Conservation (phyloP, 2,888 invertebrate species). For the Helicoverpa assulta region DNA sequence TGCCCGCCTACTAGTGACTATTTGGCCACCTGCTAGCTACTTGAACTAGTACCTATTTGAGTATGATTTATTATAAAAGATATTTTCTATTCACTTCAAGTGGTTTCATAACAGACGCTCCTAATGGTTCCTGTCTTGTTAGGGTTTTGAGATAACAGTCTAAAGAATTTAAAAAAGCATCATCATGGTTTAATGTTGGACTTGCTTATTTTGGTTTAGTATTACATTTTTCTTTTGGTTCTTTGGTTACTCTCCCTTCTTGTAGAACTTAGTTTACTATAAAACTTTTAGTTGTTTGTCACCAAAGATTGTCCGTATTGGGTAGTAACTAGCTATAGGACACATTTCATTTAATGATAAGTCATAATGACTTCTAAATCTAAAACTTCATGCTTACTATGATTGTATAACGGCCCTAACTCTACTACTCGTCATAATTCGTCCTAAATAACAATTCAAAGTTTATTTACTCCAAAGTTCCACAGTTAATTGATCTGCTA, state of each 20-base stretch:
- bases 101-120: conserved; percentile 73
- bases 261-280: too few species aligned
- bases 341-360: too few species aligned
- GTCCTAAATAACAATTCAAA: too few species aligned
- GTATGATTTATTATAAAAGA: conserved; percentile 79
- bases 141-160: conserved; percentile 58
- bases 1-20: conserved; percentile 44
- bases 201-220: background rate
- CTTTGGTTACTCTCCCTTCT: background rate
- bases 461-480: background rate
- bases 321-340: too few species aligned
- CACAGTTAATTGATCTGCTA: background rate
- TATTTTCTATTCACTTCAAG: conserved; percentile 75
- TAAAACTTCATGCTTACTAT: too few species aligned
- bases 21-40: conserved; percentile 71
- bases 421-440: too few species aligned
- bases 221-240: background rate
- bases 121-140: conserved; percentile 73
- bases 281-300: too few species aligned
- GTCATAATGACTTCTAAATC: too few species aligned
- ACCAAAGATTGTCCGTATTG: too few species aligned
- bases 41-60: conserved; percentile 79
- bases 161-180: conserved; percentile 45
- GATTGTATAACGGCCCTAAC: too few species aligned
- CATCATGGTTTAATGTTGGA: conserved; percentile 31